These are phyloP conservation scores for Sebastes matsubarae DNA, from an alignment of 2,797 vertebrate species.

Conservation along the genomic window DNA sequence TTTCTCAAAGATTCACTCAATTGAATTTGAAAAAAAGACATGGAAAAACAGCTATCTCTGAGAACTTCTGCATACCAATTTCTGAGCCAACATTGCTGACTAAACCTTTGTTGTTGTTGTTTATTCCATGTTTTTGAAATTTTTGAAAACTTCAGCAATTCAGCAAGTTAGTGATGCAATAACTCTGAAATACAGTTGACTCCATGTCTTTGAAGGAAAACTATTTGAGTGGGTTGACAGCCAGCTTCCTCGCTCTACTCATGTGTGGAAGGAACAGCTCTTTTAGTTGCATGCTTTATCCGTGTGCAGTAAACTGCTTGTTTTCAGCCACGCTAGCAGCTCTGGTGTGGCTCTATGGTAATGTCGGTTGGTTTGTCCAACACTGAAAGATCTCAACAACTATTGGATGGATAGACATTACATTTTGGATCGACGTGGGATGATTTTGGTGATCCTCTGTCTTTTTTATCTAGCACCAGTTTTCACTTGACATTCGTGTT, in stretches of 20 bases:
- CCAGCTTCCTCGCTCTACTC: background rate
- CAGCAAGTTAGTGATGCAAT: constrained; percentile 43
- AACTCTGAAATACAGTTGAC: constrained; percentile 23
- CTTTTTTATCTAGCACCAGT: background rate
- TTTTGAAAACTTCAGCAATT: background rate
- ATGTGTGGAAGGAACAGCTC: background rate
- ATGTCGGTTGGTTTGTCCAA: background rate
- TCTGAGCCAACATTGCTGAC: constrained; percentile 9
- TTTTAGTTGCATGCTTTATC: background rate
- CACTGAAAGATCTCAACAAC: background rate
- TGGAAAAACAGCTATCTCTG: background rate
- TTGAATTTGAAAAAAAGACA: background rate
- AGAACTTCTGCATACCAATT: background rate
- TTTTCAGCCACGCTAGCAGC: too few species aligned
- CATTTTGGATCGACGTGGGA: background rate
- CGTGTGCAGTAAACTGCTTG: background rate
- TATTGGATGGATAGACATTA: background rate
- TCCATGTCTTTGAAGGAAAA: constrained; percentile 7
- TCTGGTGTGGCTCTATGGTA: background rate
- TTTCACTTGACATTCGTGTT: background rate
- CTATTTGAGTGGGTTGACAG: background rate
- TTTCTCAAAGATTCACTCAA: background rate
- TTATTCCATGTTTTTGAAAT: background rate
- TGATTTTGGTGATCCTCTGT: background rate
- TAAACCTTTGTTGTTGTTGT: constrained; percentile 22